Base-by-base conservation (phyloP, 2,113 vertebrate genomes). In the Mesocricetus auratus region DNA sequence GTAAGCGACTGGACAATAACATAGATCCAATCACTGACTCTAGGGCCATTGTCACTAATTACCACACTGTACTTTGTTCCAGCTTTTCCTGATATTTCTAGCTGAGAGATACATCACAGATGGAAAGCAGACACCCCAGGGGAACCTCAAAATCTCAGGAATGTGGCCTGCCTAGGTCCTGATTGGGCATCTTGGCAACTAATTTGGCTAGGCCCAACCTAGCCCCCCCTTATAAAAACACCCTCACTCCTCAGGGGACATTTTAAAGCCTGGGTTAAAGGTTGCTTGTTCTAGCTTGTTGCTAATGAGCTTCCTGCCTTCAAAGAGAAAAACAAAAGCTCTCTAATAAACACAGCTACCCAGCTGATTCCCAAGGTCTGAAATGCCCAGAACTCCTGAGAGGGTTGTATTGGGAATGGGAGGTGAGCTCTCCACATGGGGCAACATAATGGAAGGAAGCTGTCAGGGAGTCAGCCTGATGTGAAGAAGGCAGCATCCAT, bases 221-320 rank as follows among this genome's bases (percentile, higher is more conserved):
- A 45, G 45, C 31, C 50, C 24, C 53, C 6, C 74, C 87, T 78
- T 39, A 53, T 60, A 45, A 74, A 81, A 56, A 26, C 5, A 75
- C 50, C 7, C 62, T 62, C 0, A 1, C 36, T 86, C 91, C 92
- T 91, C 96, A 86, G 62, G 60, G 92, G 94, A 94, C 82, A 31
- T 36, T 75, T 93, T 92, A 56, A 92, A 88, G 24, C 58, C 26
- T 62, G 3, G 22, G 58, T 74, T 62, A 86, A 88, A 94, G 82
- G 29, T 6, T 88, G 69, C 95, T 93, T 86, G 19, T 68, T 91
- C 12, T n/a, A 86, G 45, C 75, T 62, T 36, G 19, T 93, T 71
- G 69, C 92, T 96, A 97, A 97, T 96, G 96, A 92, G 42, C 53
- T 71, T 91, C 93, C 95, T 97, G 66, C 92, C 96, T 93, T 86